These are phyloP conservation scores for Hermatobates lingyangjiaoensis DNA, from an alignment of 1,140 invertebrate species.

Conservation along the genomic window DNA sequence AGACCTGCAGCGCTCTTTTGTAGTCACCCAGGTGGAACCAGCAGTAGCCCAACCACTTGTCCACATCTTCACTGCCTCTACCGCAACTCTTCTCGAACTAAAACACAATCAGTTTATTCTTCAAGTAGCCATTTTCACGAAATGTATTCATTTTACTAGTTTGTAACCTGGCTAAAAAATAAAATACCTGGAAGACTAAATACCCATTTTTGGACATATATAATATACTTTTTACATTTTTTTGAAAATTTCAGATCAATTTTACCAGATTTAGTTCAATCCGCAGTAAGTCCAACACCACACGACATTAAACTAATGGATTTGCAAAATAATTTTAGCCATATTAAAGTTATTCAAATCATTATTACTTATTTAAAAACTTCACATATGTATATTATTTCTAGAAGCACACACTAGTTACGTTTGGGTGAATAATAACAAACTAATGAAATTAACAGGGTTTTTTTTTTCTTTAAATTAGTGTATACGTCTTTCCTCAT, in stretches of 20 bases:
- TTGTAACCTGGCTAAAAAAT: neutral
- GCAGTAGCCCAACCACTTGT: slow-evolving; percentile 85
- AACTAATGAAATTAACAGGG: no score
- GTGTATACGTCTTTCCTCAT: no score
- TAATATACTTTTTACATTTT: neutral
- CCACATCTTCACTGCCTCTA: slow-evolving; percentile 31
- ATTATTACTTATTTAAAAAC: no score
- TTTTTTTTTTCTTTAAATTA: no score
- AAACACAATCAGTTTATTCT: slow-evolving; percentile 3
- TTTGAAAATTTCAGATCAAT: neutral
- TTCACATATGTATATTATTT: no score
- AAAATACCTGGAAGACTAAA: neutral
- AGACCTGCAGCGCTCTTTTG: slow-evolving; percentile 60
- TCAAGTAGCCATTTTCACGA: neutral
- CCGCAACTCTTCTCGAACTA: slow-evolving; percentile 17
- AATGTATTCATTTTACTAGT: neutral
- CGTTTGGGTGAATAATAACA: no score
- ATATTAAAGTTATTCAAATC: no score
- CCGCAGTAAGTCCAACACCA: no score
- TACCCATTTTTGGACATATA: neutral
- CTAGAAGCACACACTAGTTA: no score
- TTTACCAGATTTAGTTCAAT: no score
- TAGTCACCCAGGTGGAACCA: slow-evolving; percentile 90
- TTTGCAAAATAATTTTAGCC: no score
- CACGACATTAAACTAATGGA: no score